Evolutionary conservation across 2,888 invertebrate genomes (phyloP).

Genomic region (Quadroppia sp.): DNA sequence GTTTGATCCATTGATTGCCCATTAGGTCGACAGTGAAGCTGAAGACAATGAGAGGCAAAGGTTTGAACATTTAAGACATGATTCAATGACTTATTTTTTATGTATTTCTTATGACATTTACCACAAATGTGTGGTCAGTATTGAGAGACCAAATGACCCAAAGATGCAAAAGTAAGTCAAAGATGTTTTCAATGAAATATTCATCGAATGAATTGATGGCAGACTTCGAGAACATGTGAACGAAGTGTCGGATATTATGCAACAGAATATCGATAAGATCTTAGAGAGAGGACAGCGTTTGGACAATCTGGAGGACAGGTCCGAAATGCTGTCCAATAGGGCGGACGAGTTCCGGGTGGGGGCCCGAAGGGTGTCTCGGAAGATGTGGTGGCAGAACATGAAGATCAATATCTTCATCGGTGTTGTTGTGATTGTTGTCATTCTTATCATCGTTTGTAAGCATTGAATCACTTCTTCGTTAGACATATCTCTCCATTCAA

Average conservation of each 20-base stretch:
- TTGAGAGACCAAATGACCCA: slow-evolving; percentile 25
- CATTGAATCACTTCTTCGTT: neutral
- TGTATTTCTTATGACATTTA: neutral
- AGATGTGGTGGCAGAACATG: slow-evolving; percentile 47
- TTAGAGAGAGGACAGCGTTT: slow-evolving; percentile 44
- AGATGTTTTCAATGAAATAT: neutral
- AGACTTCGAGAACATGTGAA: slow-evolving; percentile 41
- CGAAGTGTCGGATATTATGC: slow-evolving; percentile 44
- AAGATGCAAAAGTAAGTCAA: slow-evolving; percentile 39
- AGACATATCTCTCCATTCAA: no score
- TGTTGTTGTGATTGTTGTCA: slow-evolving; percentile 41
- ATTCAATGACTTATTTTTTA: neutral
- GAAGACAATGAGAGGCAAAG: slow-evolving; percentile 8
- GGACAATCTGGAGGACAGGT: slow-evolving; percentile 45
- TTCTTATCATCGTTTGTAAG: slow-evolving; percentile 44
- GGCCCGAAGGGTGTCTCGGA: slow-evolving; percentile 42
- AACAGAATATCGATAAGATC: slow-evolving; percentile 46
- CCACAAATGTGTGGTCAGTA: neutral
- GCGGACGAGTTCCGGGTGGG: slow-evolving; percentile 45
- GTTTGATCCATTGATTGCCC: neutral
- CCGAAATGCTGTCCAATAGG: slow-evolving; percentile 42
- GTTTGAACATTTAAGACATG: neutral
- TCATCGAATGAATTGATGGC: no score
- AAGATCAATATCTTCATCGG: slow-evolving; percentile 45
- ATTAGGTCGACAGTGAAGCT: slow-evolving; percentile 12